Evolutionary conservation across 2,113 vertebrate species (phyloP), one percentile per base, ranked within the genome.

Genomic region (Nycticorax nycticorax): DNA sequence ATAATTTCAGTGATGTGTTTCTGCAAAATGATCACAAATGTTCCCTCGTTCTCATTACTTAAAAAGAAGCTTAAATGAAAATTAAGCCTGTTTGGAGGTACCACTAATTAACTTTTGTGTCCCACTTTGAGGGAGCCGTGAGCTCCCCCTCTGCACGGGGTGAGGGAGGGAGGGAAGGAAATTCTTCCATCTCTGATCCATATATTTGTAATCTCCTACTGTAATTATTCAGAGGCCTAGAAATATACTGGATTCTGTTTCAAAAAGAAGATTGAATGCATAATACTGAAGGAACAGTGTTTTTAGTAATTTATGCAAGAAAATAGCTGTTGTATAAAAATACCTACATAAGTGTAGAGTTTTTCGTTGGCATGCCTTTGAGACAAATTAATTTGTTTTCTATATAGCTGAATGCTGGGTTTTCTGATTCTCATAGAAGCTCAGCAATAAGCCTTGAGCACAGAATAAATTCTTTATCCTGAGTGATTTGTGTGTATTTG

Each of bases 381-480:
- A 85, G 86, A 85, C 67, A 93, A 85, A 91, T 84, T 68, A 86
- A 89, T 89, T 91, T 69, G 14, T 56, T 88, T 95, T 89, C 47
- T 69, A 14, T 79, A 77, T 50, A 88, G 55, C n/a, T 69, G 32
- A 73, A 9, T 85, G 28, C 64, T 77, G 43, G 3, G 4, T 14
- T 87, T 79, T 75, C 84, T 0, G 2, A 1, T 93, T 93, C 64
- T 88, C n/a, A 23, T n/a, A 76, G 76, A 78, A 87, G 74, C 84
- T 94, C 73, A 82, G 67, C 69, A 69, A 30, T 95, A 88, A 95
- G 81, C 86, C 74, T 76, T 88, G 50, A 95, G 33, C 89, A 77
- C 47, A 67, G 77, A 94, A 83, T 56, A 88, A 76, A 77, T 89
- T 89, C 69, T 92, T 91, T 91, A 85, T 91, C 78, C 71, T 83